Base-by-base conservation (phyloP, 2,797 vertebrate species). In the Coregonus ussuriensis region DNA sequence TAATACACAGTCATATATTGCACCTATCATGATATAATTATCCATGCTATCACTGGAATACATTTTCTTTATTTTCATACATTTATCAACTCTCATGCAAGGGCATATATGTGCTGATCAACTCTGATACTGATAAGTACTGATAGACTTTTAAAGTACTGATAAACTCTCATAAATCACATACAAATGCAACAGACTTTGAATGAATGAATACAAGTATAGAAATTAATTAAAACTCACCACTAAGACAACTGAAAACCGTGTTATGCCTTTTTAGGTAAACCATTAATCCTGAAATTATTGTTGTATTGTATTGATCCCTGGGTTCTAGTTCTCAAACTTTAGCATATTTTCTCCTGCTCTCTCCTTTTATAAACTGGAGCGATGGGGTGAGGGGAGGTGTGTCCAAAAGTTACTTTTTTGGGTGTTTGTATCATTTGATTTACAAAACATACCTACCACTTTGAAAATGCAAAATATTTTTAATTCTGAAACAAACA, bases 311-410 rank as follows among this genome's bases (percentile, higher is more conserved):
- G 37, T 41, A 41, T 41, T 41, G 37, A 1, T 41, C 37, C 37
- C 6, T 41, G 37, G 37, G 6, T 41, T 41, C 37, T 41, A 41
- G 37, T 41, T 41, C 11, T 31, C 21, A 25, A 9, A 14, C 14
- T 16, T 21, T 15, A 41, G 6, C 37, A 41, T 41, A 41, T 41
- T 41, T 41, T 75, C 56, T 56, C 53, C 16, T 41, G n/a, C 67
- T 51, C 41, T 52, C 41, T 53, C 56, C 78, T 67, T 73, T 76
- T 80, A 76, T 62, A 62, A 25, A 11, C 59, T 62, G 18, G 6
- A 62, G 59, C 6, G 7, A 62, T 73, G 53, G 71, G 68, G 54
- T 31, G 53, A 62, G 52, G 79, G 63, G 33, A 68, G 31, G 37
- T 37, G 65, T 74, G 71, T 74, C 29, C 37, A 68, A 35, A 4